Evolutionary conservation across 2,888 invertebrate species (phyloP), one percentile per base, ranked within the genome.

Genomic region (Scotopteryx bipunctaria): DNA sequence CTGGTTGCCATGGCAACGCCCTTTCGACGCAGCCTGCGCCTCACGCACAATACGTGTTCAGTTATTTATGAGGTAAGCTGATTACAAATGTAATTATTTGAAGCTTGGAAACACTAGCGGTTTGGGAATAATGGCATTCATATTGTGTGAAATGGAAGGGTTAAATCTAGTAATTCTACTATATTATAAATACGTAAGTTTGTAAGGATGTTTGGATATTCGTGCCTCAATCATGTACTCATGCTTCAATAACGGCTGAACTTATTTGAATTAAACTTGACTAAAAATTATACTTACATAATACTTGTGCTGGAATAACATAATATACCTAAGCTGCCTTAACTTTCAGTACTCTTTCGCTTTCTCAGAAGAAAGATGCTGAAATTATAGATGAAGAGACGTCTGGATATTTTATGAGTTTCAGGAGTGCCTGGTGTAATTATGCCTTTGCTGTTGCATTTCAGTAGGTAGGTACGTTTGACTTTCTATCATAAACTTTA

Each of bases 31-130:
- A 86, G 86, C 84, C 86, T 88, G 83, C 85, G 78, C 73, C 71
- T 70, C 68, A 70, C 70, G 66, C 78, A 76, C 73, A 72, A 80
- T 79, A 81, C 75, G 74, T 80, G 70, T 78, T 86, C 79, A 78
- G 79, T 82, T 84, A 88, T 89, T 88, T 88, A 89, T 77, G 80
- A 78, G 72, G 57, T 78, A 78, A 82, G 78, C 83, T 85, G 83
- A 88, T 88, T 88, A 87, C 79, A 78, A 73, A 73, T 81, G 73
- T 84, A 81, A 86, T 84, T 84, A 81, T 79, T 73, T 45, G 51
- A 64, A 58, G 61, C 66, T 61, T 61, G n/a, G 11, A 44, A 47
- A 50, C 43, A 54, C 42, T 60, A 50, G 40, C 29, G 48, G 45
- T 53, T 54, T 46, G 31, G 37, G 49, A 40, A 55, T 50, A 45